Conservation (phyloP, 2,113 vertebrate species). For the Bufo gargarizans region DNA sequence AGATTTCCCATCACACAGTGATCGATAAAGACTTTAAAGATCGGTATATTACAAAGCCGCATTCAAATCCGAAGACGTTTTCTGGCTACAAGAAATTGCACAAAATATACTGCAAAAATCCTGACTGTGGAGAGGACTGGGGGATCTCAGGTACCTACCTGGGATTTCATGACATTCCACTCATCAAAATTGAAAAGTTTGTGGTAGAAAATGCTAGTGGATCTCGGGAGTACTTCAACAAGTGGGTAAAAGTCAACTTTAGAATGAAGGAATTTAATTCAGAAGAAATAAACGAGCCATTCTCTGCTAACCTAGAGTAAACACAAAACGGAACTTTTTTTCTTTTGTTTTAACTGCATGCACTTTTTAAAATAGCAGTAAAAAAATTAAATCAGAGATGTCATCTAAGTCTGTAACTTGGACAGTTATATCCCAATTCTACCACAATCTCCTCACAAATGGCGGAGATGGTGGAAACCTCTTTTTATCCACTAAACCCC, state of each 20-base stretch:
- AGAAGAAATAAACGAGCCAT: slow-evolving; percentile 61
- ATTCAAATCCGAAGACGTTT: slow-evolving; percentile 37
- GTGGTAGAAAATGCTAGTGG: slow-evolving; percentile 68
- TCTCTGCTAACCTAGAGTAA: slow-evolving; percentile 12
- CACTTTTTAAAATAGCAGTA: too few species aligned
- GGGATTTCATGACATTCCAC: slow-evolving; percentile 70
- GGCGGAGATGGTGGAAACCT: too few species aligned
- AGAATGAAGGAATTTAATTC: slow-evolving; percentile 68
- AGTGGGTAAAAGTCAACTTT: slow-evolving; percentile 72
- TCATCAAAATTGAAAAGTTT: slow-evolving; percentile 80
- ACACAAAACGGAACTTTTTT: not conserved
- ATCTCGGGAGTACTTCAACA: slow-evolving; percentile 64
- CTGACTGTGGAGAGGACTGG: slow-evolving; percentile 73
- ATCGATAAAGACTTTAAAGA: slow-evolving; percentile 64
- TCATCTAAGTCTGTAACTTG: too few species aligned
- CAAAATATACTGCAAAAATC: slow-evolving; percentile 72
- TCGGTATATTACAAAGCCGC: slow-evolving; percentile 62
- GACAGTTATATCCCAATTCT: too few species aligned
- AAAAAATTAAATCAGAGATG: too few species aligned
- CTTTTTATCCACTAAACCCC: too few species aligned
- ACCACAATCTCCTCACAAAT: too few species aligned
- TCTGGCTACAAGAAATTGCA: slow-evolving; percentile 66
- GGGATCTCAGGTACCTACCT: slow-evolving; percentile 73
- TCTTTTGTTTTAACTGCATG: too few species aligned
- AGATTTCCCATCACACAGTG: slow-evolving; percentile 69